Evolutionary conservation across 2,888 invertebrate genomes (phyloP).

Genomic region (Plebejus melissa): DNA sequence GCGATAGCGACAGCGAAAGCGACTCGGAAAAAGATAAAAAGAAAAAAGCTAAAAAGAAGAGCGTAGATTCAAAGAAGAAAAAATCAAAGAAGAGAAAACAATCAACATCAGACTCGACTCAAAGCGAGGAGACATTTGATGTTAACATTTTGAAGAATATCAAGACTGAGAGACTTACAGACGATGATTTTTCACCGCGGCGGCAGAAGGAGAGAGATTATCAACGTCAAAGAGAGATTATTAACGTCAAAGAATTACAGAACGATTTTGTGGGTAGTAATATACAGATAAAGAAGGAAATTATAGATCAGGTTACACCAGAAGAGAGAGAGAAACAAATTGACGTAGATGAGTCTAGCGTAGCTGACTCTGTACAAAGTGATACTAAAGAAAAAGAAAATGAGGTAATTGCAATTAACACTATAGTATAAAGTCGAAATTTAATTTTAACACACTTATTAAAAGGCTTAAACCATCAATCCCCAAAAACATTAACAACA

Average conservation of each 20-base stretch:
- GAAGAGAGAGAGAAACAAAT: background rate
- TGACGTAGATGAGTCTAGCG: constrained; percentile 12
- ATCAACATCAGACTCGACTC: constrained; percentile 51
- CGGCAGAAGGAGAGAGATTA: constrained; percentile 58
- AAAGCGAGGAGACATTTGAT: constrained; percentile 61
- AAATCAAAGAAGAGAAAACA: constrained; percentile 48
- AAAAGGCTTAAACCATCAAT: too few species aligned
- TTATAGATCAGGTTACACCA: constrained; percentile 38
- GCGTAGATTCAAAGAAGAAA: constrained; percentile 36
- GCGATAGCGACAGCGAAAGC: constrained; percentile 44
- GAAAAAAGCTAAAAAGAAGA: constrained; percentile 41
- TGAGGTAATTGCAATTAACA: background rate
- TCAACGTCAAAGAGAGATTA: constrained; percentile 65
- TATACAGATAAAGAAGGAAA: constrained; percentile 61
- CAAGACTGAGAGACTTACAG: constrained; percentile 64
- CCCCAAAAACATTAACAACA: too few species aligned
- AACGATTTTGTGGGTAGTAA: constrained; percentile 66
- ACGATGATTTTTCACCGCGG: constrained; percentile 65
- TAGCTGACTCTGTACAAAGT: background rate
- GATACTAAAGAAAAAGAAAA: background rate
- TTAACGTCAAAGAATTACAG: constrained; percentile 69
- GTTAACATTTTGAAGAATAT: constrained; percentile 68
- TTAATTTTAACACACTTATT: too few species aligned
- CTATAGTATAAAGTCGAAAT: background rate
- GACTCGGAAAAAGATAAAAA: constrained; percentile 39